Evolutionary conservation across 2,888 invertebrate genomes (phyloP).

Genomic region (Ametastegia equiseti): DNA sequence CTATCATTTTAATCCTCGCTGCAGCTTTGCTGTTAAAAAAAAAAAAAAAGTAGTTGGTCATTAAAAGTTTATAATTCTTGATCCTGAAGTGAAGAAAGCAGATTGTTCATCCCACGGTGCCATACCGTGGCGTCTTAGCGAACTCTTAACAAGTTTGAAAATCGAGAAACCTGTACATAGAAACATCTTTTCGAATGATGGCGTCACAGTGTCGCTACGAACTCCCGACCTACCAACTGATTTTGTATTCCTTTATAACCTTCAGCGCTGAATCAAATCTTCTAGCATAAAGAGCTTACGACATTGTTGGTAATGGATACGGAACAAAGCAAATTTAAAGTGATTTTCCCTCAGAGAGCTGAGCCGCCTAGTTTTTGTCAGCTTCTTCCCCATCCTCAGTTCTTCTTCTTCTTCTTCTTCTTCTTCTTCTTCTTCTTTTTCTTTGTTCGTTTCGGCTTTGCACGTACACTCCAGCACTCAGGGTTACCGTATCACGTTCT

Average conservation of each 20-base stretch:
- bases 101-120: background rate
- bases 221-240: conserved; percentile 1
- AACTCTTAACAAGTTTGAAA: background rate
- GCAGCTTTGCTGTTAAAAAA: background rate
- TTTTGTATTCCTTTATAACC: conserved; percentile 37
- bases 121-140: background rate
- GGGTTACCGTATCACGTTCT: background rate
- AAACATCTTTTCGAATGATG: conserved; percentile 6
- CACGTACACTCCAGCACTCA: background rate
- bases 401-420: background rate
- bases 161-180: background rate
- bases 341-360: conserved; percentile 52
- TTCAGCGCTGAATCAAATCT: conserved; percentile 22
- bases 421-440: background rate
- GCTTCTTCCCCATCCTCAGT: background rate
- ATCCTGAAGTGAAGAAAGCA: background rate
- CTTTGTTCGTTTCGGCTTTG: background rate
- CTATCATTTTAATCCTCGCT: background rate
- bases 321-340: conserved; percentile 57
- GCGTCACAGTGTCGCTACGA: conserved; percentile 1
- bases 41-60: background rate
- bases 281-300: conserved; percentile 21
- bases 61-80: background rate
- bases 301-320: conserved; percentile 51
- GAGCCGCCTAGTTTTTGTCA: conserved; percentile 30